Evolutionary conservation across 35 echinoderm and acorn worm species (phyloP).

Genomic region (Anneissia japonica): DNA sequence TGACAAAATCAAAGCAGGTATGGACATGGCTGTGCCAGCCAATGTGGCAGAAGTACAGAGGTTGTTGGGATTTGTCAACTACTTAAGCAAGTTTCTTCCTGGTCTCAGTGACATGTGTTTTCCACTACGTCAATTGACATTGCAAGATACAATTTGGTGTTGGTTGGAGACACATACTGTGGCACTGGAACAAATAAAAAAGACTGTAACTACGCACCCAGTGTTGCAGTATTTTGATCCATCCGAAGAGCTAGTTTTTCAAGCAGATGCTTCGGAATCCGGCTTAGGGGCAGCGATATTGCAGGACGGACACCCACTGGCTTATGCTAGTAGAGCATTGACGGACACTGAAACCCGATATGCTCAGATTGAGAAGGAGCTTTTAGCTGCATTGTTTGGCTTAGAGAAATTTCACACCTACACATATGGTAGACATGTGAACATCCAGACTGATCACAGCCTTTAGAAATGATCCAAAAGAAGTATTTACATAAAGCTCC

Average conservation of each 20-base stretch:
- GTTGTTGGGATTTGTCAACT: slow-evolving; percentile 20
- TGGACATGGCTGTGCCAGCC: not conserved
- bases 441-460: too few species aligned
- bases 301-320: too few species aligned
- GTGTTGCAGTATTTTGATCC: slow-evolving; percentile 23
- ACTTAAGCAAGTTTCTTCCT: slow-evolving; percentile 45
- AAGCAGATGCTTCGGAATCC: slow-evolving; percentile 11
- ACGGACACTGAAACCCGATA: too few species aligned
- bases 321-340: too few species aligned
- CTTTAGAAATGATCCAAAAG: too few species aligned
- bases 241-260: not conserved
- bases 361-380: too few species aligned
- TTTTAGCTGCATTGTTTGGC: too few species aligned
- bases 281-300: too few species aligned
- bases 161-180: slow-evolving; percentile 4
- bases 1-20: not conserved
- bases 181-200: slow-evolving; percentile 14
- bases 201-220: not conserved
- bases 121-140: slow-evolving; percentile 36
- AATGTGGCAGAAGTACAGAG: slow-evolving; percentile 12
- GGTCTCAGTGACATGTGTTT: slow-evolving; percentile 4
- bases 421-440: too few species aligned
- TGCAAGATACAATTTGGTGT: slow-evolving; percentile 1
- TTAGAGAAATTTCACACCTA: too few species aligned
- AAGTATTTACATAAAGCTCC: not conserved